Percentiles rank a stretch among this genome's conserved stretches.
Evolutionary conservation across 2,888 invertebrate species (phyloP).

Genomic region (Bembecia ichneumoniformis): DNA sequence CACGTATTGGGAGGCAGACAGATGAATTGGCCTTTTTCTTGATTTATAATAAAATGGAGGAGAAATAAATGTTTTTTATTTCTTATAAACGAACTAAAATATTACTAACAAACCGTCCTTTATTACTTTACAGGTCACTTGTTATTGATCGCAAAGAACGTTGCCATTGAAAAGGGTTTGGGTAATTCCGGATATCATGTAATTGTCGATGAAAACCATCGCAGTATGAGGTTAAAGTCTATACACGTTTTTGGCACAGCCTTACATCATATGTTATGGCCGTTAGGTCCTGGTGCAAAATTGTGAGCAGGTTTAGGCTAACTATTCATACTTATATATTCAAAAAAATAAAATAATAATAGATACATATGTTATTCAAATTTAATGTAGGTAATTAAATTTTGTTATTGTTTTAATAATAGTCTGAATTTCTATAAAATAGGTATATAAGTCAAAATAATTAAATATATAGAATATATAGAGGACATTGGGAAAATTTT

Average conservation of each 20-base stretch:
- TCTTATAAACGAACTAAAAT: not conserved
- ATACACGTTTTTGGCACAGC: conserved; percentile 46
- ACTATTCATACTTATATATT: no score
- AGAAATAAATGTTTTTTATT: not conserved
- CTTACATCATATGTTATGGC: conserved; percentile 49
- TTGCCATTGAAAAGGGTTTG: conserved; percentile 80
- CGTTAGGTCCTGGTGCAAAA: conserved; percentile 34
- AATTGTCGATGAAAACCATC: conserved; percentile 37
- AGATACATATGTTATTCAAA: no score
- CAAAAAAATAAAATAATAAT: no score
- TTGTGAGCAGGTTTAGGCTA: conserved; percentile 9
- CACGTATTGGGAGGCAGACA: conserved; percentile 93
- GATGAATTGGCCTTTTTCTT: conserved; percentile 82
- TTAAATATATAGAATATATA: no score
- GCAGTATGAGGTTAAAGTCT: conserved; percentile 22
- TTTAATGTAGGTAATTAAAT: no score
- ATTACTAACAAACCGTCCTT: not conserved
- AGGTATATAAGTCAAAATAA: no score
- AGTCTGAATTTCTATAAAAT: no score
- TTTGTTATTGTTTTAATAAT: no score
- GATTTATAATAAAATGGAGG: conserved; percentile 8
- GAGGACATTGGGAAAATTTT: no score
- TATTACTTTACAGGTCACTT: conserved; percentile 75
- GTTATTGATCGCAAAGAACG: conserved; percentile 82
- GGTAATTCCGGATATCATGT: conserved; percentile 40